Base-by-base conservation (phyloP, 1,140 invertebrate genomes). In the Leptinotarsa texana region DNA sequence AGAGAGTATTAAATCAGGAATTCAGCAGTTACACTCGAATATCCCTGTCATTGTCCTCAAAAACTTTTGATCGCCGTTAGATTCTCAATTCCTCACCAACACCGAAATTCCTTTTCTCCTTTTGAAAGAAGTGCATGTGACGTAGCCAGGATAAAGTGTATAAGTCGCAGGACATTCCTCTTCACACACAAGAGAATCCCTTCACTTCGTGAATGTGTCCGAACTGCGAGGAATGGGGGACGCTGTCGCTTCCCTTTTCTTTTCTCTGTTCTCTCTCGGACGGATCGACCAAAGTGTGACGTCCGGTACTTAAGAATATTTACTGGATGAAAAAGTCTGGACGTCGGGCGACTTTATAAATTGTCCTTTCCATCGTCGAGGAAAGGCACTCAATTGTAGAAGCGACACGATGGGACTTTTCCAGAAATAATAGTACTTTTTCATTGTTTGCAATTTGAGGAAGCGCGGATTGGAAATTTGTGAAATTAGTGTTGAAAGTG, bases 271-370 rank as follows among this genome's bases (percentile, higher is more conserved):
- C 69, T 68, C 63, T 66, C 33, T 42, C 33, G 33, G 8, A 66
- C 49, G 72, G 73, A 76, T 78, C 73, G 73, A 73, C 74, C 79
- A 67, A 75, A 79, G 76, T 77, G 80, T 80, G 77, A 74, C 74
- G 76, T 81, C 80, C 80, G 78, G 78, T 81, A 80, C 80, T 81
- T 81, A 76, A 79, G 77, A 77, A 81, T 80, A 81, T 81, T 81
- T 80, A 80, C 78, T 77, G 77, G 75, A 75, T 73, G 69, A 76
- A 78, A 78, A 77, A 78, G 71, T 74, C 72, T 61, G n/a, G 67
- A 73, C 63, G 75, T 74, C 78, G 72, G 73, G 75, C 75, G 74
- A 74, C 77, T 78, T 78, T 78, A 76, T 78, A 78, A 71, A 71
- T 71, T 62, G 69, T 61, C 51, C 69, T 24, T 62, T 62, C 33